phyloP scores from a whole-genome alignment of 2,888 invertebrate genomes.

The Sceliomorpha sp. region DNA sequence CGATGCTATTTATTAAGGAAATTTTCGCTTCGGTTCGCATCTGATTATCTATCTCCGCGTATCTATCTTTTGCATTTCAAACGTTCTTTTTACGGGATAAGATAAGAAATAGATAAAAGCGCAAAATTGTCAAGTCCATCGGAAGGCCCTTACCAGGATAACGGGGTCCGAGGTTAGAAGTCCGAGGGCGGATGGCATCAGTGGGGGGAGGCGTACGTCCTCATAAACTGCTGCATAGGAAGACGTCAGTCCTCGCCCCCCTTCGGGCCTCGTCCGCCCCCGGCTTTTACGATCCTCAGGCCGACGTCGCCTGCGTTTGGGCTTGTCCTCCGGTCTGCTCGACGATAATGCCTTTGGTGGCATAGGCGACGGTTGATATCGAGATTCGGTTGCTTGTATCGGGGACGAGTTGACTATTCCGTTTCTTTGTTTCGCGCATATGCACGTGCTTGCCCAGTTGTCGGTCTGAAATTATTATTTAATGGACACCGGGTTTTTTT shows the following conservation, averaged over 20 bases:
- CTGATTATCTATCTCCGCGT: too few relatives aligned
- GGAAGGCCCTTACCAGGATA: constrained; percentile 78
- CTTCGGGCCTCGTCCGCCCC: constrained; percentile 78
- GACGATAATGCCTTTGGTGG: constrained; percentile 56
- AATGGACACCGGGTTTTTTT: constrained; percentile 34
- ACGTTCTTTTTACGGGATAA: background rate
- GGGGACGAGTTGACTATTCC: constrained; percentile 63
- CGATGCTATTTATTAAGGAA: too few relatives aligned
- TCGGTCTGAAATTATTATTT: constrained; percentile 74
- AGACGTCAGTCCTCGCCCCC: constrained; percentile 78
- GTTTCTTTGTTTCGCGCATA: constrained; percentile 72
- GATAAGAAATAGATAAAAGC: constrained; percentile 9
- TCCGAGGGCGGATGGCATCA: constrained; percentile 82
- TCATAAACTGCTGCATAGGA: constrained; percentile 78
- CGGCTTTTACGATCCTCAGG: constrained; percentile 78
- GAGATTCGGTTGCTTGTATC: constrained; percentile 61
- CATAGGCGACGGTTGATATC: constrained; percentile 61
- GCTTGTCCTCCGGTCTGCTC: constrained; percentile 65
- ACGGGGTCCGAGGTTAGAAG: constrained; percentile 80
- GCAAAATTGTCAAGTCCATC: constrained; percentile 54
- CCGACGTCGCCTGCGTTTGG: constrained; percentile 79
- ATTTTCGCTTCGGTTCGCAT: constrained; percentile 22
- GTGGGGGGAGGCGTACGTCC: constrained; percentile 83
- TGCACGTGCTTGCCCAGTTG: constrained; percentile 71
- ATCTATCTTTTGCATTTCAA: background rate